Base-by-base conservation (phyloP, 2,797 vertebrate species). In the Protonibea diacanthus region DNA sequence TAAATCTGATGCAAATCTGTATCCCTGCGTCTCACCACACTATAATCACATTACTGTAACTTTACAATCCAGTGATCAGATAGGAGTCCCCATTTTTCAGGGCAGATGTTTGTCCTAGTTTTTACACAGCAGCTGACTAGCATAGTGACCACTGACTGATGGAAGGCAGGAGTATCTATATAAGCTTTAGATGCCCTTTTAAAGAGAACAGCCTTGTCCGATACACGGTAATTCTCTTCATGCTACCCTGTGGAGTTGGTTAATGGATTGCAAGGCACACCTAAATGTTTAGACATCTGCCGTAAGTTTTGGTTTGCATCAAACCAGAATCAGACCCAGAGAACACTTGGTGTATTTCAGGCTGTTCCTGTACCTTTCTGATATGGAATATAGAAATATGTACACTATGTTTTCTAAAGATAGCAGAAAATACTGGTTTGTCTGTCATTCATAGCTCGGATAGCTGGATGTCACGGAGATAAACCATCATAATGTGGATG, bases 41-140 rank as follows among this genome's bases (percentile, higher is more conserved):
- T 59, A 57, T 72, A 76, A 77, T 76, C 79, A 52, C 53, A 47
- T 44, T 74, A 52, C 70, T 33, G 45, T 76, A 64, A 70, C 55
- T 76, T 62, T 71, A 15, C 60, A 82, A 84, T 79, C 57, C 83
- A 52, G 23, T 72, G 47, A 71, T 89, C 71, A 65, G 68, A 80
- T 62, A 55, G 49, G 49, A 78, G 56, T 83, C 51, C 51, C 29
- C 51, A 4, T 88, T 84, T 60, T 71, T 80, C 38, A 20, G 55
- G 29, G 64, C 75, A 78, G 66, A 83, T 88, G 82, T 85, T 85
- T 85, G 86, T 69, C 84, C 88, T 82, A 72, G 62, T 89, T 93
- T 78, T 84, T 29, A 68, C 44, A 69, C 56, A 61, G 64, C 61
- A 75, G 17, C 68, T 64, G 76, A 79, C 44, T 33, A 40, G 40